A percentile compares a stretch with the other conserved stretches of the same genome.
Conservation (phyloP, 2,888 invertebrate species). For the Cistogaster globosa region DNA sequence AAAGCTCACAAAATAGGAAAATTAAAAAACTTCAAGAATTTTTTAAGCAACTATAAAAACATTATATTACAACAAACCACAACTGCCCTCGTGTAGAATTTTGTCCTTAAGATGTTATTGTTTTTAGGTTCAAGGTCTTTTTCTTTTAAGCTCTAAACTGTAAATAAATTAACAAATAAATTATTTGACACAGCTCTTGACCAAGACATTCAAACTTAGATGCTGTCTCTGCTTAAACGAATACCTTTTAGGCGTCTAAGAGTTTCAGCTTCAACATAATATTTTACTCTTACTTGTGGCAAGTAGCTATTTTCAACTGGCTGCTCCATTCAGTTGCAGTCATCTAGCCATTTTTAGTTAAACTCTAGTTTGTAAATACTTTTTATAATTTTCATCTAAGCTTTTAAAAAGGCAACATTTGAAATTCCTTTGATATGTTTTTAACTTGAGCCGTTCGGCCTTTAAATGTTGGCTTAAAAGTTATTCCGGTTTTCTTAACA, state of each 20-base stretch:
- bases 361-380: slow-evolving; percentile 5
- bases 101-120: background rate
- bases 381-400: slow-evolving; percentile 27
- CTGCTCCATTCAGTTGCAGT: background rate
- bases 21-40: too few species aligned
- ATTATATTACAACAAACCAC: background rate
- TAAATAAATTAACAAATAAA: background rate
- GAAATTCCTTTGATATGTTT: slow-evolving; percentile 64
- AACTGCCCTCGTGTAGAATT: background rate
- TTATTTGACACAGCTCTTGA: background rate
- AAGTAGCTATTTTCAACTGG: background rate
- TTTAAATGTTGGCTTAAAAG: slow-evolving; percentile 28
- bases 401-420: slow-evolving; percentile 58
- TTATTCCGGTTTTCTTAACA: slow-evolving; percentile 63
- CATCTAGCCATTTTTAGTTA: slow-evolving; percentile 10
- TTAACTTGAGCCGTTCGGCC: slow-evolving; percentile 32
- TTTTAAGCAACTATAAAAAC: too few species aligned
- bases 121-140: background rate
- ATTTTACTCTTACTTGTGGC: background rate
- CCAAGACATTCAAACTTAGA: background rate
- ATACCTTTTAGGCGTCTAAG: background rate
- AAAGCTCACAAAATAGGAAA: too few species aligned
- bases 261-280: background rate
- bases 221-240: background rate
- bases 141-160: background rate